Evolutionary conservation across 2,113 vertebrate genomes (phyloP), one percentile per base, ranked within the genome.

Genomic region (Odontesthes bonariensis): DNA sequence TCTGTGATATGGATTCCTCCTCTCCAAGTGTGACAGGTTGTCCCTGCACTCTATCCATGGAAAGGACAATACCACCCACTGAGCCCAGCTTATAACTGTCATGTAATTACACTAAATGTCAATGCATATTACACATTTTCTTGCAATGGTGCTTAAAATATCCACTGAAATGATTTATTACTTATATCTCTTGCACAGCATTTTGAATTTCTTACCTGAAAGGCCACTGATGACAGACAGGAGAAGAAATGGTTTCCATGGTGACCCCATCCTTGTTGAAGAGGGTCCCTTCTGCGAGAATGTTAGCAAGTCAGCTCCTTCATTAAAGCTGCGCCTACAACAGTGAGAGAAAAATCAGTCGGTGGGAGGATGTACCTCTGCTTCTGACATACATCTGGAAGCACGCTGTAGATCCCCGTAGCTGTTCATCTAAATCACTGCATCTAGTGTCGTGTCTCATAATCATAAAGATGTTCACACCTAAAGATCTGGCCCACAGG

Each of bases 201-300:
- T 20, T 65, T 65, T 54, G 17, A 76, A 65, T 85, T 40, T 85
- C 91, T 91, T 96, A 98, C 97, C 97, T 97, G 97, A 96, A 94
- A 98, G 94, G 93, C 91, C 95, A 81, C 93, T 94, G 88, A 95
- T 92, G 91, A 97, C 78, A 88, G 96, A 96, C 91, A 98, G 93
- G 88, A 97, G 87, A 53, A 98, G 93, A 91, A 96, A 89, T 73
- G 96, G 91, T 97, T 95, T 97, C 97, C 97, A 97, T 93, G 94
- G 95, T 90, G 93, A 96, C 95, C 92, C 94, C 97, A 98, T 99
- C 85, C 84, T 97, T 91, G 89, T 90, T 92, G 75, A 54, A 90
- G 80, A 92, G 94, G 93, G 92, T 93, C 91, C 88, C 88, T 89
- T 91, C 88, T 87, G 86, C 73, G 75, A 79, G 73, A 88, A 82